Evolutionary conservation across 2,888 invertebrate genomes (phyloP).

Genomic region (Lamellibrachia satsuma): DNA sequence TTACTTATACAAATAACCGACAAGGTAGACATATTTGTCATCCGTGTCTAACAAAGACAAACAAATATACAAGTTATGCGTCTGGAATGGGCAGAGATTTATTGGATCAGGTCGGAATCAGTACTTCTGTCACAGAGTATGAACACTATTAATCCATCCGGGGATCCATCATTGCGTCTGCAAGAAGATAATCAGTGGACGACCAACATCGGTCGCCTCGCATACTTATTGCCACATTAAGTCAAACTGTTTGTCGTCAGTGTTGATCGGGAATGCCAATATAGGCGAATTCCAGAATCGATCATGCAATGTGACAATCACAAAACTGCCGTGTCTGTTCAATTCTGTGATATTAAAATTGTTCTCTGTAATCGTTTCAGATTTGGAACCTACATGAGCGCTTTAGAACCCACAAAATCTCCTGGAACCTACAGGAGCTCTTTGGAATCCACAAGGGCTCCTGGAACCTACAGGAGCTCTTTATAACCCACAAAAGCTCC

Average conservation of each 20-base stretch:
- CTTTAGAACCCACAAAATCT: background rate
- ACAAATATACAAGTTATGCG: background rate
- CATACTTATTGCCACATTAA: constrained; percentile 17
- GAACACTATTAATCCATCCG: background rate
- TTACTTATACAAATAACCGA: background rate
- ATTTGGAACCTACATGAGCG: background rate
- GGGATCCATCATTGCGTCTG: constrained; percentile 13
- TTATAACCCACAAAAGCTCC: background rate
- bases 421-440: no score
- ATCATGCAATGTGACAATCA: background rate
- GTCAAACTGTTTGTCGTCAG: constrained; percentile 4
- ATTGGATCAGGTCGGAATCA: constrained; percentile 5
- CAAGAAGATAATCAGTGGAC: background rate
- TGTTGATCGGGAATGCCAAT: background rate
- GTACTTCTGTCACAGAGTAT: background rate
- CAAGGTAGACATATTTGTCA: background rate
- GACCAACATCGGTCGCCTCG: background rate
- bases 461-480: background rate
- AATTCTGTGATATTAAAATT: background rate
- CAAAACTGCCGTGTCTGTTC: background rate
- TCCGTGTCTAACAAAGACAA: background rate
- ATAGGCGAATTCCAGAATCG: background rate
- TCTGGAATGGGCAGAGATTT: background rate
- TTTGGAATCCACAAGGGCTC: background rate
- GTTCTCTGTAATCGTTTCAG: background rate